phyloP scores from a whole-genome alignment of 2,888 invertebrate species.

The Aspidiotus destructor region DNA sequence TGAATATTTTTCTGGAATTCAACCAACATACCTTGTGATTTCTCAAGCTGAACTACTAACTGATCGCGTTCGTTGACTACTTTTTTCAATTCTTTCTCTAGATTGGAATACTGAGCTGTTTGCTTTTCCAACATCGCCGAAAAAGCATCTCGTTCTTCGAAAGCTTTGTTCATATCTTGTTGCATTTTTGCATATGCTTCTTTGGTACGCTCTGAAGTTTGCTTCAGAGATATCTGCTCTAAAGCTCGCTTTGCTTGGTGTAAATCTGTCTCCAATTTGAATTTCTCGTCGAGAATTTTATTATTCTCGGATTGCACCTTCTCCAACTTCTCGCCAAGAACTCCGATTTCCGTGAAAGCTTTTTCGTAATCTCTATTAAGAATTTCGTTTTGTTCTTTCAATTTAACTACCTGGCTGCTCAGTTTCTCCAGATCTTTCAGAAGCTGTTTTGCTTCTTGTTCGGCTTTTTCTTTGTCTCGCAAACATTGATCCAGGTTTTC shows the following conservation, averaged over 20 bases:
- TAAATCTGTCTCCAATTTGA: constrained; percentile 61
- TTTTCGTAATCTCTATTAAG: constrained; percentile 76
- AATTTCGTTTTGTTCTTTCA: constrained; percentile 71
- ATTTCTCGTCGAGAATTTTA: constrained; percentile 52
- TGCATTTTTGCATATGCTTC: constrained; percentile 55
- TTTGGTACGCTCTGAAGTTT: constrained; percentile 57
- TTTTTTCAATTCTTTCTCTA: constrained; percentile 77
- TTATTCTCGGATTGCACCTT: constrained; percentile 47
- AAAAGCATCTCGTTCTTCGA: constrained; percentile 67
- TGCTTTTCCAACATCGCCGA: constrained; percentile 47
- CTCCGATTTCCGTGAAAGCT: constrained; percentile 68
- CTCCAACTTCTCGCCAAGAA: constrained; percentile 71
- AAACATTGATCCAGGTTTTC: constrained; percentile 32
- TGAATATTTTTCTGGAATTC: constrained; percentile 87
- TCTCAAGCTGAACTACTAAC: constrained; percentile 77
- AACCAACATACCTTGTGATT: constrained; percentile 84
- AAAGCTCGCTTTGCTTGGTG: constrained; percentile 55
- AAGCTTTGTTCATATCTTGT: constrained; percentile 61
- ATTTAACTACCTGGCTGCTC: constrained; percentile 70
- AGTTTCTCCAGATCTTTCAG: constrained; percentile 79
- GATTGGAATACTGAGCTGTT: constrained; percentile 51
- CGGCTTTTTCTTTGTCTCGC: constrained; percentile 38
- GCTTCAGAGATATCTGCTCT: constrained; percentile 51
- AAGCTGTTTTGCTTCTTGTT: constrained; percentile 67
- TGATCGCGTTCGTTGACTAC: constrained; percentile 77